Evolutionary conservation across 2,888 invertebrate species (phyloP), one percentile per base, ranked within the genome.

Genomic region (Agrochola litura): DNA sequence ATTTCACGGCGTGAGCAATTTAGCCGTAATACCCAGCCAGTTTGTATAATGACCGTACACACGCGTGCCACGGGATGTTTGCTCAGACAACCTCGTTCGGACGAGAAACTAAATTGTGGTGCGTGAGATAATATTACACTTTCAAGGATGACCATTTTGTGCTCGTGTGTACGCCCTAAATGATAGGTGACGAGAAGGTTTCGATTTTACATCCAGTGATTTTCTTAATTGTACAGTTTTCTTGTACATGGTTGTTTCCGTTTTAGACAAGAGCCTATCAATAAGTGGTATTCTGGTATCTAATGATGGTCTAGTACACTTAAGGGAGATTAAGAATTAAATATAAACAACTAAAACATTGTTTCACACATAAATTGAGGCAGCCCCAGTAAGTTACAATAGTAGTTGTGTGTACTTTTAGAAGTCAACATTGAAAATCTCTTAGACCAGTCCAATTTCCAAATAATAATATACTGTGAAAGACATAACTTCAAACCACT

Each of bases 51-150:
- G 83, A 69, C 80, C 64, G 75, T 76, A 74, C 65, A 82, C 85
- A 82, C 79, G 85, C 75, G 79, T 76, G 77, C 75, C 65, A 78
- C 76, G 80, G 81, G 83, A 84, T 90, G 85, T 89, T 90, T 89
- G 84, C 81, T 58, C 84, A 88, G 84, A 86, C 86, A 82, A 84
- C 86, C 81, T 86, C 88, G 77, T 82, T 83, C 66, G 56, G 75
- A 81, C 83, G 87, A 79, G 88, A 89, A 90, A 90, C 89, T 89
- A 90, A 89, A 90, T 89, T 87, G 88, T 77, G 76, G 80, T 80
- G 82, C 75, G 83, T 81, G 83, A 65, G 82, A 52, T 88, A 77
- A 86, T 77, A 69, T 83, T 79, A 89, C 73, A 83, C 82, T 87
- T 83, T 88, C 82, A 89, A 85, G 86, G 88, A 86, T 86, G 86